Conservation (phyloP, 2,888 invertebrate species). For the Apamea sordens region DNA sequence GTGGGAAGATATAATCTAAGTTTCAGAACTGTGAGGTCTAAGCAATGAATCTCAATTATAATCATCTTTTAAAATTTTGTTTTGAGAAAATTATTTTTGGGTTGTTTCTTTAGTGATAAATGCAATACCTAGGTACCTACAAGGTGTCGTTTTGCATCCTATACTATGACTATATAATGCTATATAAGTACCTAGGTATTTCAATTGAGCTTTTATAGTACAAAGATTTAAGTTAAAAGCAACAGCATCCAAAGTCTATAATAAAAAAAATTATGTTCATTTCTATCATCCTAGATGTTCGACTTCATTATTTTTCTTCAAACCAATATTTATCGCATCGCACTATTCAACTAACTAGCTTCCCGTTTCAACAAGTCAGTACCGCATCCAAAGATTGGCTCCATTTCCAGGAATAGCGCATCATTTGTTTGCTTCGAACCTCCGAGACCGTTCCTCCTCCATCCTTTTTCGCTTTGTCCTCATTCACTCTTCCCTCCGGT, state of each 20-base stretch:
- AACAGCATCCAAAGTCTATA: neutral
- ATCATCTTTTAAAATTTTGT: neutral
- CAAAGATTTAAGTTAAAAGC: neutral
- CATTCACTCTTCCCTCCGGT: conserved; percentile 61
- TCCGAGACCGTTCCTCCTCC: conserved; percentile 43
- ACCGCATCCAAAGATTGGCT: conserved; percentile 45
- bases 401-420: conserved; percentile 32
- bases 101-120: neutral
- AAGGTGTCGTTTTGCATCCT: too few relatives aligned
- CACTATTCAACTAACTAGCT: conserved; percentile 11
- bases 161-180: neutral
- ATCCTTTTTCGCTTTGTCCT: conserved; percentile 57
- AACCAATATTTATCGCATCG: neutral
- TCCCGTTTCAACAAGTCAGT: conserved; percentile 14
- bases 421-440: conserved; percentile 50
- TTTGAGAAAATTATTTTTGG: too few relatives aligned
- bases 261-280: neutral
- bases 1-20: neutral
- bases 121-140: neutral
- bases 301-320: neutral
- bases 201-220: neutral
- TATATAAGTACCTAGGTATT: too few relatives aligned
- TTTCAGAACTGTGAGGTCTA: neutral
- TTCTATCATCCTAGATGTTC: neutral
- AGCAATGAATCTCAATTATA: neutral